phyloP scores from a whole-genome alignment of 2,797 vertebrate species.

The Macroramphosus scolopax region DNA sequence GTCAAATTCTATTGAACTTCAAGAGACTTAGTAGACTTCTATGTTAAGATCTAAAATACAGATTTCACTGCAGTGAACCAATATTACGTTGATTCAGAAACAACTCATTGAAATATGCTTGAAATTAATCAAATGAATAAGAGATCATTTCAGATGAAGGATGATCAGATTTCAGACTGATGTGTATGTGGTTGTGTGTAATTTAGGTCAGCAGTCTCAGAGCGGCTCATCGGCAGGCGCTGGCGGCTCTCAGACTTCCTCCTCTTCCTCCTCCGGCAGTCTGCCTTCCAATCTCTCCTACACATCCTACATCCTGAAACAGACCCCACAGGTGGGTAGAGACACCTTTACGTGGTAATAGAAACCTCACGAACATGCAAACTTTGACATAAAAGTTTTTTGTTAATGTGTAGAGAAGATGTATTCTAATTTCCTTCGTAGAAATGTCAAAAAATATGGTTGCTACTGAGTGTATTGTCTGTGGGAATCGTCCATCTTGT shows the following conservation, averaged over 20 bases:
- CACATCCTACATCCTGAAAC: constrained; percentile 98
- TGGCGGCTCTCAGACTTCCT: constrained; percentile 79
- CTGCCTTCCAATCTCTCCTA: constrained; percentile 94
- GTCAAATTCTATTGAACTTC: constrained; percentile 8
- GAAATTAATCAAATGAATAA: constrained; percentile 4
- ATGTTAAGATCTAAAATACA: too few species aligned
- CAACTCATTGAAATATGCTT: constrained; percentile 8
- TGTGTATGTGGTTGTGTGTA: constrained; percentile 44
- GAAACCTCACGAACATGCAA: background rate
- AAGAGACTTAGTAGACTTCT: too few species aligned
- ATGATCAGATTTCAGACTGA: constrained; percentile 37
- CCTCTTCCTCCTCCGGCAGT: constrained; percentile 79
- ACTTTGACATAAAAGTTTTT: background rate
- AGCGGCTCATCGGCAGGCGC: constrained; percentile 73
- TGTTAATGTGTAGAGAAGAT: too few species aligned
- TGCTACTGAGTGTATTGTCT: too few species aligned
- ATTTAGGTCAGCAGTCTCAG: constrained; percentile 88
- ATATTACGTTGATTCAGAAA: too few species aligned
- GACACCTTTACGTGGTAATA: background rate
- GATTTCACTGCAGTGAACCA: too few species aligned
- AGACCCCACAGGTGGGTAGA: constrained; percentile 91
- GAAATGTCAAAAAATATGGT: too few species aligned
- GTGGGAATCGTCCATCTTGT: constrained; percentile 1
- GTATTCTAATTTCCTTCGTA: too few species aligned
- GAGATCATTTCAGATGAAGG: constrained; percentile 13